Conservation (phyloP, 2,888 invertebrate species). For the Allacma fusca region DNA sequence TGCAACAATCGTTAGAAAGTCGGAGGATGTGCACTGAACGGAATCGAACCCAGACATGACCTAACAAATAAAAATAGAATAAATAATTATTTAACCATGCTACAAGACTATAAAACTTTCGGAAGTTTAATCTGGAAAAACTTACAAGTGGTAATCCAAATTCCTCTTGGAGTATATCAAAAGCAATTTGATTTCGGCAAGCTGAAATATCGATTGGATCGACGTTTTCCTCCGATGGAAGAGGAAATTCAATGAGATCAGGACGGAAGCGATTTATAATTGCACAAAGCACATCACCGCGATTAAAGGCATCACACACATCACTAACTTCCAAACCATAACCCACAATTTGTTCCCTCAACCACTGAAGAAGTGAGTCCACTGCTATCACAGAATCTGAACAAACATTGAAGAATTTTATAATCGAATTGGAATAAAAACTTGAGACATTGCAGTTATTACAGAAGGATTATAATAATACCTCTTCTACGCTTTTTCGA, state of each 20-base stretch:
- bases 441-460: background rate
- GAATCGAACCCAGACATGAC: conserved; percentile 81
- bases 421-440: background rate
- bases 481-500: conserved; percentile 74
- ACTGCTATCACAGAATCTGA: conserved; percentile 72
- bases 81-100: too few species aligned
- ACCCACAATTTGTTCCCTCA: conserved; percentile 75
- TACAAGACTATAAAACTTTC: too few species aligned
- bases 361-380: conserved; percentile 80
- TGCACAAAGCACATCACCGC: conserved; percentile 74
- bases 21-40: conserved; percentile 74
- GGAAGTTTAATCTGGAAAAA: too few species aligned
- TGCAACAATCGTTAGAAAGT: conserved; percentile 78
- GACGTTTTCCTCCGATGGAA: conserved; percentile 72
- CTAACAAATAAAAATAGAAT: conserved; percentile 61
- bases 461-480: conserved; percentile 62
- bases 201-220: conserved; percentile 62
- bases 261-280: conserved; percentile 88
- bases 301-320: conserved; percentile 75
- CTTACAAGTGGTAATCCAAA: conserved; percentile 74
- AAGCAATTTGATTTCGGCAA: conserved; percentile 82
- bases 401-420: conserved; percentile 30
- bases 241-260: conserved; percentile 80
- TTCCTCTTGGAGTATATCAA: conserved; percentile 84
- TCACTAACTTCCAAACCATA: conserved; percentile 72